phyloP scores from a whole-genome alignment of 2,113 vertebrate species.

The Brevimyrus niger region DNA sequence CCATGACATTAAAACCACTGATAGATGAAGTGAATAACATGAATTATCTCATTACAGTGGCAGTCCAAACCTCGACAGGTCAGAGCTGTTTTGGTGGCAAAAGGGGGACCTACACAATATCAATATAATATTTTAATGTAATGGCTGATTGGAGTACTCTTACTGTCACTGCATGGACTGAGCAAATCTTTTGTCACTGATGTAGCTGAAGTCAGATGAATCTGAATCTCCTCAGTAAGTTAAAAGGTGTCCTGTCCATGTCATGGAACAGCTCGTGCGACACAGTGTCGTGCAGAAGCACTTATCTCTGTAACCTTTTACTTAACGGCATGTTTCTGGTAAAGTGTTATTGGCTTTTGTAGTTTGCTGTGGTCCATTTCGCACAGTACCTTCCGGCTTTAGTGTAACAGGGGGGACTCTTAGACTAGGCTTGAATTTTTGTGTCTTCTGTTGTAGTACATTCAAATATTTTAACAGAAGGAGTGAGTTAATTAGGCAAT shows the following conservation, averaged over 20 bases:
- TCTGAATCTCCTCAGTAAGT: neutral
- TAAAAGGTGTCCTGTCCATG: neutral
- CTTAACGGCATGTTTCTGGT: no score
- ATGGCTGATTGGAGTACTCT: neutral
- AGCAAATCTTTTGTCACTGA: neutral
- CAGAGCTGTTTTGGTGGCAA: neutral
- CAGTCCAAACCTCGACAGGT: neutral
- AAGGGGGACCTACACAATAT: neutral
- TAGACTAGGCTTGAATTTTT: conserved; percentile 22
- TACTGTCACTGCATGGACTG: neutral
- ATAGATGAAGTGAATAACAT: neutral
- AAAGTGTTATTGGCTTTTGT: no score
- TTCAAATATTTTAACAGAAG: neutral
- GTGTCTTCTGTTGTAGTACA: neutral
- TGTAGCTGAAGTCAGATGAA: neutral
- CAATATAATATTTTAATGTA: neutral
- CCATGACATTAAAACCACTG: neutral
- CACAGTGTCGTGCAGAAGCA: neutral
- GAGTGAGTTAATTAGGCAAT: neutral
- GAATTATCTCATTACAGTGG: neutral
- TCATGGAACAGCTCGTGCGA: neutral
- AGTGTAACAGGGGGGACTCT: conserved; percentile 38
- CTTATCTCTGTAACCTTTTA: neutral
- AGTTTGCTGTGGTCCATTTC: conserved; percentile 6
- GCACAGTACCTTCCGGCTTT: conserved; percentile 8